Evolutionary conservation across 2,797 vertebrate genomes (phyloP).

Genomic region (Semaprochilodus insignis): DNA sequence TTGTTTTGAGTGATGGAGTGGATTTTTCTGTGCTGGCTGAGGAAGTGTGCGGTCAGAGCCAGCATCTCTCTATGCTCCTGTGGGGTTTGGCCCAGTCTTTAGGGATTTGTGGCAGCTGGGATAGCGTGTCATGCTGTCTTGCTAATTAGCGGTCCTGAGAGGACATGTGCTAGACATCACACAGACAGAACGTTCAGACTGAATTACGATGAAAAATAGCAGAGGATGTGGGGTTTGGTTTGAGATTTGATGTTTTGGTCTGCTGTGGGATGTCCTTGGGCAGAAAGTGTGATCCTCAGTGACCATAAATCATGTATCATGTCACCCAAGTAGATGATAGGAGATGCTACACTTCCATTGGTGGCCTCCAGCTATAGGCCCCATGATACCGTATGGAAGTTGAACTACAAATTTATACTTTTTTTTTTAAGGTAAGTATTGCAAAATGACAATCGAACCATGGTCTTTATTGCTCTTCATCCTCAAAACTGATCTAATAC

Average conservation of each 20-base stretch:
- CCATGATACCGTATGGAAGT: neutral
- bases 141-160: slow-evolving; percentile 32
- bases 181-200: slow-evolving; percentile 32
- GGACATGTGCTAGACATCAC: slow-evolving; percentile 49
- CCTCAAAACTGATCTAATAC: too few species aligned
- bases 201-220: slow-evolving; percentile 17
- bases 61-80: slow-evolving; percentile 11
- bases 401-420: too few species aligned
- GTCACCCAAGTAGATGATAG: slow-evolving; percentile 1
- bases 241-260: neutral
- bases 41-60: slow-evolving; percentile 13
- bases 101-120: slow-evolving; percentile 19
- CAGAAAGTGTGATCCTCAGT: slow-evolving; percentile 13
- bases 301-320: neutral
- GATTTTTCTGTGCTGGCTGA: slow-evolving; percentile 30
- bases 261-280: neutral
- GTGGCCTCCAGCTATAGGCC: neutral
- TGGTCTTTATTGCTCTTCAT: too few species aligned
- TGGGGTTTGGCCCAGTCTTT: slow-evolving; percentile 37
- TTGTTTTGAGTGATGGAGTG: neutral
- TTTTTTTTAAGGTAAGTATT: too few species aligned
- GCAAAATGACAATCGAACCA: too few species aligned
- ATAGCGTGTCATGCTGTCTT: slow-evolving; percentile 24
- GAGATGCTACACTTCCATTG: neutral
- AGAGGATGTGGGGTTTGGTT: neutral